Evolutionary conservation across 2,888 invertebrate species (phyloP).

Genomic region (Oegoconia quadripuncta): DNA sequence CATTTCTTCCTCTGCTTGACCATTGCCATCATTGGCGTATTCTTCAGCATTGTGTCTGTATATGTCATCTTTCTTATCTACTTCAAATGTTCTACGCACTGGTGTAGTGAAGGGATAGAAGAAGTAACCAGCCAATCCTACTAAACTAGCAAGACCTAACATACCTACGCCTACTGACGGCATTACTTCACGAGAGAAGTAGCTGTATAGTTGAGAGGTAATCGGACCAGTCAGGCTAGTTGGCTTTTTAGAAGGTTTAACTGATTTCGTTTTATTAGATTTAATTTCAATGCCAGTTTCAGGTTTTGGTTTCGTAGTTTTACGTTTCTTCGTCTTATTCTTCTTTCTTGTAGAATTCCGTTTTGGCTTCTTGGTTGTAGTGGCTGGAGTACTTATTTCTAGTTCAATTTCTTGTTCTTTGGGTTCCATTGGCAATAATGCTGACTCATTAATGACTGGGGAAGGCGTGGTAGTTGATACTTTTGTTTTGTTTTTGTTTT

Average conservation of each 20-base stretch:
- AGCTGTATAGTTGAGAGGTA: slow-evolving; percentile 87
- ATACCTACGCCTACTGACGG: slow-evolving; percentile 89
- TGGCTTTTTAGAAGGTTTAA: slow-evolving; percentile 61
- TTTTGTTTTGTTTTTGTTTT: slow-evolving; percentile 59
- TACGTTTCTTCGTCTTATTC: slow-evolving; percentile 80
- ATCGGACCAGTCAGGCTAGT: slow-evolving; percentile 75
- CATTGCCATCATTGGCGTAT: slow-evolving; percentile 81
- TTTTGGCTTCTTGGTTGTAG: slow-evolving; percentile 71
- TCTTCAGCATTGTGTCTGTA: slow-evolving; percentile 84
- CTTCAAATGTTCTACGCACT: slow-evolving; percentile 82
- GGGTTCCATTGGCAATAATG: slow-evolving; percentile 66
- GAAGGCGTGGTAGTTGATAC: slow-evolving; percentile 25
- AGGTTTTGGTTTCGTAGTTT: slow-evolving; percentile 66
- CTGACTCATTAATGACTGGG: slow-evolving; percentile 52
- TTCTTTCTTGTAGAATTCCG: slow-evolving; percentile 69
- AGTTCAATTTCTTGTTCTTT: slow-evolving; percentile 73
- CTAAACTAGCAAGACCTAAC: slow-evolving; percentile 85
- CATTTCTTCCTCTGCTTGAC: slow-evolving; percentile 88
- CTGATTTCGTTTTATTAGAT: slow-evolving; percentile 78
- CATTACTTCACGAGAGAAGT: slow-evolving; percentile 88
- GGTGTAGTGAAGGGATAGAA: slow-evolving; percentile 86
- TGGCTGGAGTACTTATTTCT: slow-evolving; percentile 66
- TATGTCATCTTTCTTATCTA: slow-evolving; percentile 81
- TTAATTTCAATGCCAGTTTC: slow-evolving; percentile 55
- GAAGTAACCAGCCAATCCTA: slow-evolving; percentile 87